Evolutionary conservation across 2,113 vertebrate species (phyloP).

Genomic region (Hemicordylus capensis): DNA sequence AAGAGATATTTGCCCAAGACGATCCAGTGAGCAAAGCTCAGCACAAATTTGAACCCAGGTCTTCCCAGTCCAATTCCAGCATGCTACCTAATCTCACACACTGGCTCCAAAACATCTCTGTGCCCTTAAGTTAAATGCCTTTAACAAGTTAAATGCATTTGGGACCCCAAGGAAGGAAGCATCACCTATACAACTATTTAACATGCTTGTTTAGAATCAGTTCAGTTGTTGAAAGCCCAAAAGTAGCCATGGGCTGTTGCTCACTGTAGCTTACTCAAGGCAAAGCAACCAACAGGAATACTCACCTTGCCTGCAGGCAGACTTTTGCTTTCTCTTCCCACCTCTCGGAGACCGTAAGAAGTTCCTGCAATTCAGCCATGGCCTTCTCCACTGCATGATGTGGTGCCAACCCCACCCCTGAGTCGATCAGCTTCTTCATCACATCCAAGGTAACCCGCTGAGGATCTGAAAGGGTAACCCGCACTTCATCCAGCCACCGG

Average conservation of each 20-base stretch:
- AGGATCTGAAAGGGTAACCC: slow-evolving; percentile 89
- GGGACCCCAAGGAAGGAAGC: accelerated
- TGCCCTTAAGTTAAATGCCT: background rate
- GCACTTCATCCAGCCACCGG: slow-evolving; percentile 98
- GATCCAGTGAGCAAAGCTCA: background rate
- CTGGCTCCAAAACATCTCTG: background rate
- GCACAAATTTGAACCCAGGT: background rate
- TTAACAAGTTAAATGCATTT: background rate
- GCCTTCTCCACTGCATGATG: slow-evolving; percentile 98
- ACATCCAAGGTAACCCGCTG: slow-evolving; percentile 93
- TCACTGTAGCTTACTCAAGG: background rate
- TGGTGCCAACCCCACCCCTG: slow-evolving; percentile 93
- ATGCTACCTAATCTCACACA: no score
- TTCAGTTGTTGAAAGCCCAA: background rate
- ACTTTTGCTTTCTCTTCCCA: slow-evolving; percentile 97
- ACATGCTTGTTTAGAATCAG: background rate
- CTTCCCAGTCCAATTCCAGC: background rate
- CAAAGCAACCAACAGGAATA: slow-evolving; percentile 12
- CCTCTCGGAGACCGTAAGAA: slow-evolving; percentile 95
- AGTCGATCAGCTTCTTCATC: slow-evolving; percentile 97
- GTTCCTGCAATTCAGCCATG: slow-evolving; percentile 96
- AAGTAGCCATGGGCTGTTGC: background rate
- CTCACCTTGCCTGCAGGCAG: slow-evolving; percentile 94
- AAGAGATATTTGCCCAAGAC: background rate
- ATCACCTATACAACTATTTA: background rate